Evolutionary conservation across 2,888 invertebrate genomes (phyloP).

Genomic region (Sinodicranocentrus sp.): DNA sequence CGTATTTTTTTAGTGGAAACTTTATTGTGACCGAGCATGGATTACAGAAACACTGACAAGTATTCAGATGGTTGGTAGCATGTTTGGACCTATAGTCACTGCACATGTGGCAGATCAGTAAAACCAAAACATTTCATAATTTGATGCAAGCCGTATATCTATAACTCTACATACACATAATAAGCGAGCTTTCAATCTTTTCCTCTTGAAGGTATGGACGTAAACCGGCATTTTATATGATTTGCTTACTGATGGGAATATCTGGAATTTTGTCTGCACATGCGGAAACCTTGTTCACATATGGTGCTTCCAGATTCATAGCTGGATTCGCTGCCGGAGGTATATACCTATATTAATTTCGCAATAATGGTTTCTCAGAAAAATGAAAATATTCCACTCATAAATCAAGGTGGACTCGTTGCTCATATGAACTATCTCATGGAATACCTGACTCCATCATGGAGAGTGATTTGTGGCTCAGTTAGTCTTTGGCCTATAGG

Average conservation of each 20-base stretch:
- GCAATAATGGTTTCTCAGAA: background rate
- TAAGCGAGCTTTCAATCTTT: too few species aligned
- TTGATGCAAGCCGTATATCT: too few species aligned
- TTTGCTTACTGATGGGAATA: conserved; percentile 67
- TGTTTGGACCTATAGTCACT: conserved; percentile 69
- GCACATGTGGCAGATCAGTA: conserved; percentile 71
- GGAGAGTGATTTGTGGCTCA: conserved; percentile 73
- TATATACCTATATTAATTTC: conserved; percentile 6
- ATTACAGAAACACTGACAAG: conserved; percentile 72
- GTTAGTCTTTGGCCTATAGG: conserved; percentile 74
- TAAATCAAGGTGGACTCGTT: conserved; percentile 73
- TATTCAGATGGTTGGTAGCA: conserved; percentile 71
- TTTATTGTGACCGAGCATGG: conserved; percentile 72
- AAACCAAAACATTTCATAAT: too few species aligned
- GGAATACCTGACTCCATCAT: conserved; percentile 74
- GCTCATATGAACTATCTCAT: conserved; percentile 74
- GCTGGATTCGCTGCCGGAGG: conserved; percentile 72
- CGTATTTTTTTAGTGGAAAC: conserved; percentile 65
- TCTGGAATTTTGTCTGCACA: conserved; percentile 70
- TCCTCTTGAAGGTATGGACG: conserved; percentile 69
- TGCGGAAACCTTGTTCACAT: conserved; percentile 56
- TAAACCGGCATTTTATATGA: conserved; percentile 65
- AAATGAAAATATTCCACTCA: background rate
- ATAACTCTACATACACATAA: too few species aligned
- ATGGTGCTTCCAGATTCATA: conserved; percentile 70